phyloP scores from a whole-genome alignment of 2,888 invertebrate genomes.

The Scaptomyza polygonia region DNA sequence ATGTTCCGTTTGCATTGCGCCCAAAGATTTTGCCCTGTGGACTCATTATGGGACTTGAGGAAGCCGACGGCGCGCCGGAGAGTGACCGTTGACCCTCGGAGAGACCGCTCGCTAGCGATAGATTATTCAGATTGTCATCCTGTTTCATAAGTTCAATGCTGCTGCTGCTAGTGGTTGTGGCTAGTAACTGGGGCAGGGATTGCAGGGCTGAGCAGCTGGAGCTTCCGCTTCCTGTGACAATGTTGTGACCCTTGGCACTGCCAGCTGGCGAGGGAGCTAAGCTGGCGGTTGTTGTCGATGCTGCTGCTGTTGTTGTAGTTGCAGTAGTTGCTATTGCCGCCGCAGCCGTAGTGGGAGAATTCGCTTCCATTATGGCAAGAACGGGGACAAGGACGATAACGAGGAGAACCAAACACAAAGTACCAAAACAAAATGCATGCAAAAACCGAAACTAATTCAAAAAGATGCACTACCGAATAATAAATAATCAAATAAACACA shows the following conservation, averaged over 20 bases:
- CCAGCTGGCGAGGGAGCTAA: slow-evolving; percentile 49
- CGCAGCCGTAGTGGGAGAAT: slow-evolving; percentile 44
- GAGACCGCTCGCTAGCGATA: slow-evolving; percentile 76
- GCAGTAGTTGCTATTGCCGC: slow-evolving; percentile 46
- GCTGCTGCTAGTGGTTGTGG: slow-evolving; percentile 50
- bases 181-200: slow-evolving; percentile 48
- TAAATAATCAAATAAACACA: neutral
- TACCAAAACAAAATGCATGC: slow-evolving; percentile 66
- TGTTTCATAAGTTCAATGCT: slow-evolving; percentile 56
- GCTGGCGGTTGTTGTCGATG: slow-evolving; percentile 26
- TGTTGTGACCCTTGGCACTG: slow-evolving; percentile 48
- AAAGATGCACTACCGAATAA: slow-evolving; percentile 24
- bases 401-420: slow-evolving; percentile 44
- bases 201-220: slow-evolving; percentile 55
- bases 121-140: slow-evolving; percentile 79
- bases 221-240: slow-evolving; percentile 56
- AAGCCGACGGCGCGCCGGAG: slow-evolving; percentile 83
- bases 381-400: slow-evolving; percentile 11
- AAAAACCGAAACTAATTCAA: slow-evolving; percentile 37
- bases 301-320: slow-evolving; percentile 22
- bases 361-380: slow-evolving; percentile 55
- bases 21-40: slow-evolving; percentile 84
- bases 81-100: slow-evolving; percentile 83
- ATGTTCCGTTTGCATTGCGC: slow-evolving; percentile 84
- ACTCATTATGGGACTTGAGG: slow-evolving; percentile 84